Percentiles rank a stretch among this genome's conserved stretches.
phyloP scores from a whole-genome alignment of 2,888 invertebrate genomes.

The Drosophila sordidula region DNA sequence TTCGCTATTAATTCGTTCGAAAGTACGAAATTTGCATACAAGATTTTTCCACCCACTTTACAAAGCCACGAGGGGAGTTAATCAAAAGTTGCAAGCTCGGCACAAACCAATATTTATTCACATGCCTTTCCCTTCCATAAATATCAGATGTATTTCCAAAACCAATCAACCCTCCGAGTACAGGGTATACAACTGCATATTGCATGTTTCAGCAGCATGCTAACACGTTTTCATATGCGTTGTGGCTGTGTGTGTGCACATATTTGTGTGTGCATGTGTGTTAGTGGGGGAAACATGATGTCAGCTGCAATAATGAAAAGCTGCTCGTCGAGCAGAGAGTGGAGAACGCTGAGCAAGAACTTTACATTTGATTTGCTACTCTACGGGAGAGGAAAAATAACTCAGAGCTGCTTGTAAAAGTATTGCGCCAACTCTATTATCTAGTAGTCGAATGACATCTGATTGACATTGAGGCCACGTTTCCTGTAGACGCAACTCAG shows the following conservation, averaged over 20 bases:
- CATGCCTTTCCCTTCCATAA: too few species aligned
- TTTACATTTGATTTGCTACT: slow-evolving; percentile 28
- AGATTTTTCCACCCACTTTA: too few species aligned
- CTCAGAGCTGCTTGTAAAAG: slow-evolving; percentile 38
- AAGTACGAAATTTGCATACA: too few species aligned
- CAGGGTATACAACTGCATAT: slow-evolving; percentile 44
- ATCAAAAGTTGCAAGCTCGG: too few species aligned
- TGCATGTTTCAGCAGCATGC: slow-evolving; percentile 47
- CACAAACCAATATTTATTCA: too few species aligned
- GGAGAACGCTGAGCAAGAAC: slow-evolving; percentile 24
- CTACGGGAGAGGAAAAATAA: slow-evolving; percentile 2
- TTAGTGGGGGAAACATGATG: slow-evolving; percentile 43
- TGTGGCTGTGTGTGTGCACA: not conserved
- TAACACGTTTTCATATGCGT: slow-evolving; percentile 39
- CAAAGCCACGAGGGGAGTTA: too few species aligned
- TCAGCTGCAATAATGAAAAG: slow-evolving; percentile 60
- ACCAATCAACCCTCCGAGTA: not conserved
- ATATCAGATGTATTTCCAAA: not conserved
- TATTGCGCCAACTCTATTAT: slow-evolving; percentile 48
- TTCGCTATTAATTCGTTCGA: too few species aligned
- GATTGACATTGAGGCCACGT: slow-evolving; percentile 70
- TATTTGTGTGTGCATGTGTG: slow-evolving; percentile 4
- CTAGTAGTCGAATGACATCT: slow-evolving; percentile 58
- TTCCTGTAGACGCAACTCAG: slow-evolving; percentile 44
- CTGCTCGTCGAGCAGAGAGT: slow-evolving; percentile 47